Conservation (phyloP, 2,888 invertebrate genomes). For the Latheticus oryzae region DNA sequence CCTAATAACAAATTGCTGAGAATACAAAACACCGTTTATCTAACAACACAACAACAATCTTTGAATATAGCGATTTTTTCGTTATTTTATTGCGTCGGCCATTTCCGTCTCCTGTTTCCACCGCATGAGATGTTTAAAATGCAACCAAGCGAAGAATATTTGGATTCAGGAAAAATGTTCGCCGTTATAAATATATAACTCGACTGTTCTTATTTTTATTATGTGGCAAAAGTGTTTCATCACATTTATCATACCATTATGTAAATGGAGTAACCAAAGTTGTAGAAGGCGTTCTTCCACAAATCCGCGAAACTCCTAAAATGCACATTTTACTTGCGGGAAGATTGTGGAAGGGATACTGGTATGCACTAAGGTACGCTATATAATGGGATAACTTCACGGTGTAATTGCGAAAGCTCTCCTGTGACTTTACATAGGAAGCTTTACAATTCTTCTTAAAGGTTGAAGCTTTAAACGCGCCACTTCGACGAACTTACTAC, state of each 20-base stretch:
- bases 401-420: no score
- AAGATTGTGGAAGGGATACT: no score
- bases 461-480: no score
- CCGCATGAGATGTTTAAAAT: conserved; percentile 33
- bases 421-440: no score
- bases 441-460: no score
- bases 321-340: no score
- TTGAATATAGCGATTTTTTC: conserved; percentile 17
- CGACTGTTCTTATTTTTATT: conserved; percentile 33
- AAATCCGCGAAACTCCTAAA: conserved; percentile 8
- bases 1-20: conserved; percentile 16
- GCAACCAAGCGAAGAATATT: conserved; percentile 35
- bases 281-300: conserved; percentile 8
- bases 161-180: conserved; percentile 21
- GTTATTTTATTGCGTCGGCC: conserved; percentile 32
- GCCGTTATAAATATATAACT: conserved; percentile 32
- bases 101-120: conserved; percentile 16
- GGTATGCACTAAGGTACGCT: no score
- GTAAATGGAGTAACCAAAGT: conserved; percentile 16
- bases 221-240: conserved; percentile 36
- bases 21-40: no score
- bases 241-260: conserved; percentile 39
- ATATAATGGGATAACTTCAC: no score
- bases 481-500: no score
- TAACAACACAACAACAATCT: no score